Evolutionary conservation across 2,797 vertebrate genomes (phyloP), one percentile per base, ranked within the genome.

Genomic region (Acrossocheilus fasciatus): DNA sequence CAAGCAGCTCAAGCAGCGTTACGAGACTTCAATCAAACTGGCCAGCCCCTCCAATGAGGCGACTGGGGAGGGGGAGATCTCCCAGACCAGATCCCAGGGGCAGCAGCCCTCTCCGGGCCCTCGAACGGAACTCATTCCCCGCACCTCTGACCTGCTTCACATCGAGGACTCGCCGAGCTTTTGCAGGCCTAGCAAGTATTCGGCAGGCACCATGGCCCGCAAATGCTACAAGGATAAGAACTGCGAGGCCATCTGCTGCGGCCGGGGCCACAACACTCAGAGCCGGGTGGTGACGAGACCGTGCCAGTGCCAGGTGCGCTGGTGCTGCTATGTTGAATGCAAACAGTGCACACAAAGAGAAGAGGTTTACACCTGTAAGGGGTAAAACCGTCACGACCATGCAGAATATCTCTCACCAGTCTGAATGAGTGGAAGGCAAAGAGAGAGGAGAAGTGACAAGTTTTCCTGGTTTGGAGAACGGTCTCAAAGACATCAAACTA

Each of bases 271-370:
- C 92, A 99, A 99, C 92, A 99, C 98, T 0, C 98, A 99, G 92
- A 99, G 98, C 91, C 92, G 97, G 4, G 98, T 98, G 92, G 97
- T 99, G 92, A 99, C 98, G 0, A 94, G 97, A 36, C 98, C 98
- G 0, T 99, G 98, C 94, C 98, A 99, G 91, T 99, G 98, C 93
- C 98, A 99, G 92, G 98, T 99, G 88, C 97, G 98, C 89, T 99
- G 98, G 98, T 99, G 98, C 95, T 99, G 98, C 95, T 99, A 99
- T 0, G 98, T 99, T 72, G 98, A 99, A 92, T 99, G 98, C 94
- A 97, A 99, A 93, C 98, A 99, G 87, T 99, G 98, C 93, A 98
- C 98, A 0, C 98, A 99, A 94, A 95, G 97, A 43, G 98, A 99
- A 90, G 98, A 99, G 92, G 97, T 99, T 85, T 99, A 99, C 78